These are phyloP conservation scores for Rachycentron canadum DNA, from an alignment of 2,797 vertebrate species.

Conservation along the genomic window DNA sequence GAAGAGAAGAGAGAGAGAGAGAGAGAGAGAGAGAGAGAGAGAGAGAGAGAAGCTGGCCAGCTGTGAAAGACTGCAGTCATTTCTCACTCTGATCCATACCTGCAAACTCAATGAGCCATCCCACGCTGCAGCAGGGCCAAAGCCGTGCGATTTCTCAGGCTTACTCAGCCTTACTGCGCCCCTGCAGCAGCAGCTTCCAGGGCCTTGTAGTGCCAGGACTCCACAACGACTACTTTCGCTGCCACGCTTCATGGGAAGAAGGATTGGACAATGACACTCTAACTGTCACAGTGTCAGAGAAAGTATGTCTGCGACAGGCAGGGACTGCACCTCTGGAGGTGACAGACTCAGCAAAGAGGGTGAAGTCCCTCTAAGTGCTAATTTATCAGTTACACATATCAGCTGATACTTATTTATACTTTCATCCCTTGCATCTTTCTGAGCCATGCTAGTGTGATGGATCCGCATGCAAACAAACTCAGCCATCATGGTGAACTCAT, in stretches of 20 bases:
- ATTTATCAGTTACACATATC: constrained; percentile 26
- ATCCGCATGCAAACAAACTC: neutral
- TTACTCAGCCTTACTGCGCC: constrained; percentile 73
- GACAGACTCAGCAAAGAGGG: constrained; percentile 43
- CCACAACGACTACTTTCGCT: constrained; percentile 62
- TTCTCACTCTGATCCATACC: constrained; percentile 79
- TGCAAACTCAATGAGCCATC: constrained; percentile 80
- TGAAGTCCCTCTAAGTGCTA: constrained; percentile 23
- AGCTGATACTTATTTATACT: neutral
- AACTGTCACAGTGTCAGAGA: constrained; percentile 66
- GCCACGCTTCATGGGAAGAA: constrained; percentile 66
- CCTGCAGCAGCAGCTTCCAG: constrained; percentile 52
- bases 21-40: constrained; percentile 39
- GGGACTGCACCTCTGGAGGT: constrained; percentile 35
- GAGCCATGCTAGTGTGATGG: neutral
- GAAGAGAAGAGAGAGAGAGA: constrained; percentile 53
- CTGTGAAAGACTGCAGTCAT: constrained; percentile 82
- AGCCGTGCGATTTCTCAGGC: constrained; percentile 74
- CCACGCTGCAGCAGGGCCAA: constrained; percentile 68
- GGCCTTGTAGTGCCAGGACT: constrained; percentile 65
- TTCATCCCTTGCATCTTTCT: constrained; percentile 10
- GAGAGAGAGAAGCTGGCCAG: constrained; percentile 37
- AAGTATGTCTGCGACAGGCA: constrained; percentile 53
- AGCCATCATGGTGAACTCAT: neutral
- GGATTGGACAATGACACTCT: constrained; percentile 68